Percentiles rank a stretch among this genome's conserved stretches.
Conservation (phyloP, 2,888 invertebrate species). For the Tinea pellionella region DNA sequence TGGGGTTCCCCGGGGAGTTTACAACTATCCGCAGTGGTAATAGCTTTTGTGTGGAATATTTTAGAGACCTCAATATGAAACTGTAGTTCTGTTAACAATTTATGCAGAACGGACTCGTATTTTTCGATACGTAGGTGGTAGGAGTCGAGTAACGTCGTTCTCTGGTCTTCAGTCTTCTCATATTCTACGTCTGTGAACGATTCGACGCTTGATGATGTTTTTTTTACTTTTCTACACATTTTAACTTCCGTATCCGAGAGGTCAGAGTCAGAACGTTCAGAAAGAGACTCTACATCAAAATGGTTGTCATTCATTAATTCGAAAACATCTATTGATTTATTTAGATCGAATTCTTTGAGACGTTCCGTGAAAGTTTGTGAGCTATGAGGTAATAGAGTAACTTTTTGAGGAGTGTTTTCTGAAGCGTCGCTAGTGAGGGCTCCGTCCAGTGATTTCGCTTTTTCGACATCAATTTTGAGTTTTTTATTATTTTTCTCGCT, state of each 20-base stretch:
- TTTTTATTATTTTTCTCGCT: conserved; percentile 45
- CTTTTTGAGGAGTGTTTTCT: conserved; percentile 57
- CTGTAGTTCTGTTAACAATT: conserved; percentile 45
- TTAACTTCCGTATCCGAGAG: conserved; percentile 33
- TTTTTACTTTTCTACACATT: conserved; percentile 47
- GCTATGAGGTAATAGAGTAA: conserved; percentile 37
- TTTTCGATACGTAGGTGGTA: conserved; percentile 49
- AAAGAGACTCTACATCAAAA: conserved; percentile 40
- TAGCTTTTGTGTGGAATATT: conserved; percentile 37
- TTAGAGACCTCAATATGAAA: conserved; percentile 58
- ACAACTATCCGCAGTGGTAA: conserved; percentile 28
- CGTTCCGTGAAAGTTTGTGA: conserved; percentile 41
- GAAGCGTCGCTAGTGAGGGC: conserved; percentile 24
- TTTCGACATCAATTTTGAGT: conserved; percentile 45
- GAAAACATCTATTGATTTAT: conserved; percentile 44
- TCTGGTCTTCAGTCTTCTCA: conserved; percentile 46
- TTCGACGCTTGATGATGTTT: conserved; percentile 39
- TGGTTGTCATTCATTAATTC: conserved; percentile 37
- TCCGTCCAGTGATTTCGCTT: conserved; percentile 36
- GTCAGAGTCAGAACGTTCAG: conserved; percentile 43
- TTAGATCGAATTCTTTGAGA: conserved; percentile 44
- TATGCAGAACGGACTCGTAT: conserved; percentile 39
- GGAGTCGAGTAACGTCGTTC: conserved; percentile 33
- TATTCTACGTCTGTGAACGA: conserved; percentile 52
- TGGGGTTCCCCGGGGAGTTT: conserved; percentile 25